Base-by-base conservation (phyloP, 2,113 vertebrate genomes). In the Varanus komodoensis region DNA sequence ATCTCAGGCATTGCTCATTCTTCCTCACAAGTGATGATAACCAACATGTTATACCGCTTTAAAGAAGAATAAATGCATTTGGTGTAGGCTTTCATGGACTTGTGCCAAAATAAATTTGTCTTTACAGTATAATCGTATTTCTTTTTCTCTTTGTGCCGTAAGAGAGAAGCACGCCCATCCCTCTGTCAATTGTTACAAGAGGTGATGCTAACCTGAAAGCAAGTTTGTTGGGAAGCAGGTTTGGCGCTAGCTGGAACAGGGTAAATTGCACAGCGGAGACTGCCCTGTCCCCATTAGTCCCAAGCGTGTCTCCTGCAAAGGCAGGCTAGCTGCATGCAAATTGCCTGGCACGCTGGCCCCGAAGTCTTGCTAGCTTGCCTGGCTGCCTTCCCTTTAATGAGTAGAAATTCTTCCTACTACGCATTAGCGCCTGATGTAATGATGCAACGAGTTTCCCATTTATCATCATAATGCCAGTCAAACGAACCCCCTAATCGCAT, bases 401-500 rank as follows among this genome's bases (percentile, higher is more conserved):
- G 92, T 73, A 93, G 93, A 96, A 96, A 95, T 95, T 89, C 94
- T 95, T 92, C 92, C 89, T 92, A 95, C 87, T 96, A 94, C 93
- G 95, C 95, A 93, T 97, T 97, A 96, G 93, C 83, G 71, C 95
- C 95, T 91, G 74, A 93, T 87, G 96, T 97, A 97, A 98, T 97
- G 96, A 95, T 94, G 97, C 95, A 95, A 92, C 96, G 94, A 96
- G 89, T 93, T 96, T 95, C 96, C 94, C 96, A 97, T 97, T 97
- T 97, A 97, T 98, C 97, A 97, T 97, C 96, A 96, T 96, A 94
- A 97, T 88, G 91, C 94, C 96, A 94, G 96, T 97, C 96, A 97
- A 96, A 97, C 86, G 92, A 96, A 95, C 86, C 95, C 92, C 93
- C 95, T 96, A 96, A 97, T 96, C 96, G 95, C 78, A 86, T 95